phyloP scores from a whole-genome alignment of 2,113 vertebrate species.

The Corydoras sp. region DNA sequence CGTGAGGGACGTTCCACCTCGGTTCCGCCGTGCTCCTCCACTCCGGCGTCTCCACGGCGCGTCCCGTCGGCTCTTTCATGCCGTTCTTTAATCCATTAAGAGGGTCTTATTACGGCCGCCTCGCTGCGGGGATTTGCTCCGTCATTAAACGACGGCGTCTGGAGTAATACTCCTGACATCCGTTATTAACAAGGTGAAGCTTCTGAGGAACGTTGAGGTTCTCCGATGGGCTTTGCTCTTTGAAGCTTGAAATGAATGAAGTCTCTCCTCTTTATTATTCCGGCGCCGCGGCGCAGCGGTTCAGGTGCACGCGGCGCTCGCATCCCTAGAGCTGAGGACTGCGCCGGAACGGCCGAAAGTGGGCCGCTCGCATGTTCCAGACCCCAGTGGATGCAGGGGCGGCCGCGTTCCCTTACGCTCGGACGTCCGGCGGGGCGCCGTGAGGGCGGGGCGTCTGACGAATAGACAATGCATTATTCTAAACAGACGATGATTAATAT shows the following conservation, averaged over 20 bases:
- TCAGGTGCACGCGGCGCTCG: conserved; percentile 14
- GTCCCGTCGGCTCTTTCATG: neutral
- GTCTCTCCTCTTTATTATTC: conserved; percentile 3
- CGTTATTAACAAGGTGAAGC: conserved; percentile 8
- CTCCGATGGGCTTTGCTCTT: neutral
- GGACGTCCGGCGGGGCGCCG: no score
- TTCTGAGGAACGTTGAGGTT: conserved; percentile 22
- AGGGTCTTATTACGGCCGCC: neutral
- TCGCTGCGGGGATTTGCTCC: neutral
- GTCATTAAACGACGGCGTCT: neutral
- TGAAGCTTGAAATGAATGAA: conserved; percentile 5
- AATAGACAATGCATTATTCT: no score
- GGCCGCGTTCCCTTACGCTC: conserved; percentile 43
- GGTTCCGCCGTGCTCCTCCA: no score
- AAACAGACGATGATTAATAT: no score
- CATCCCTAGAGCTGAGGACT: conserved; percentile 24
- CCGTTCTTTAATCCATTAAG: neutral
- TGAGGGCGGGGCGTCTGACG: no score
- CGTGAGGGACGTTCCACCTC: no score
- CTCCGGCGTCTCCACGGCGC: neutral
- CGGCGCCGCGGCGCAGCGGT: conserved; percentile 16
- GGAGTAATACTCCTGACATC: neutral
- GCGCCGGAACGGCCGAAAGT: conserved; percentile 27
- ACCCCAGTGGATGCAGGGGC: conserved; percentile 33
- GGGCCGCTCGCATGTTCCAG: conserved; percentile 51